Conservation (phyloP, 2,797 vertebrate species). For the Sphenopsis melanotis region DNA sequence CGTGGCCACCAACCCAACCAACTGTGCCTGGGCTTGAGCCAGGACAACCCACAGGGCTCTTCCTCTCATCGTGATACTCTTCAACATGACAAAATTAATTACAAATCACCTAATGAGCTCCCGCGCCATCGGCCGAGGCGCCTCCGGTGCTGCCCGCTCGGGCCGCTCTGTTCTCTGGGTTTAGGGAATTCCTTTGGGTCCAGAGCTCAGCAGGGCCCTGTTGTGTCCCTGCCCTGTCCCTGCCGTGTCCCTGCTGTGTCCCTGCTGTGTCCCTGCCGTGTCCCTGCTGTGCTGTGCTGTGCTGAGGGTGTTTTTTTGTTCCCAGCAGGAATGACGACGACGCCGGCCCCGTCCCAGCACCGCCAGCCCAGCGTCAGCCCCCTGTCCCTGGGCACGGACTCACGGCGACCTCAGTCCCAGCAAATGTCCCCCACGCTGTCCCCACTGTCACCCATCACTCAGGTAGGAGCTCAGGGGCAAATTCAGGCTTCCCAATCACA, state of each 20-base stretch:
- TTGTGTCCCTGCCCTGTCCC: background rate
- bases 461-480: conserved; percentile 74
- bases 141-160: rapidly evolving
- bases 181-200: rapidly evolving
- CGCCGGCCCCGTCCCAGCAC: conserved; percentile 83
- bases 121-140: rapidly evolving
- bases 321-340: conserved; percentile 79
- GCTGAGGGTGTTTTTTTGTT: background rate
- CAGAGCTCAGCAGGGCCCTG: rapidly evolving
- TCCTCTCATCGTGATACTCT: background rate
- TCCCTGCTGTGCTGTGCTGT: background rate
- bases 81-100: background rate
- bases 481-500: rapidly evolving
- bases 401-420: conserved; percentile 81
- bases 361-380: conserved; percentile 80
- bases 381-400: conserved; percentile 85
- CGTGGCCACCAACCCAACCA: background rate
- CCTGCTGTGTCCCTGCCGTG: rapidly evolving
- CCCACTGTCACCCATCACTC: conserved; percentile 85
- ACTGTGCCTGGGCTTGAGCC: background rate
- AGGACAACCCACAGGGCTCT: background rate
- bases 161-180: rapidly evolving
- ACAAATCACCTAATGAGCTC: background rate
- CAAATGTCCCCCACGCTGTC: conserved; percentile 89
- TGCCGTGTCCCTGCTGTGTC: no score